Evolutionary conservation across 2,888 invertebrate species (phyloP).

Genomic region (Archips crataeganus): DNA sequence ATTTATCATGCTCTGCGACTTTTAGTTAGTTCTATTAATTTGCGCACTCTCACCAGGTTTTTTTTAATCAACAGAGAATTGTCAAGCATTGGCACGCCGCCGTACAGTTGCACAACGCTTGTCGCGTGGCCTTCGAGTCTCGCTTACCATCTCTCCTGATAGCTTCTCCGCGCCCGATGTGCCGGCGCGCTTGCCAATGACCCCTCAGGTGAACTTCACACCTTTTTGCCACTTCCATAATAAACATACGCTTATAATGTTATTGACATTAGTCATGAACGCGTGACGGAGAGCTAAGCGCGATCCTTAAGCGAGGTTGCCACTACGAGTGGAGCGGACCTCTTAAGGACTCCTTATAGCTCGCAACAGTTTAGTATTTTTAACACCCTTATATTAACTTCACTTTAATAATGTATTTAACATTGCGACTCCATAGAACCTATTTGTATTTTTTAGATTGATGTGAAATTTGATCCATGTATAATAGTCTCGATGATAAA

Average conservation of each 20-base stretch:
- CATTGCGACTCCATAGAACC: too few species aligned
- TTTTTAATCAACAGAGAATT: conserved; percentile 42
- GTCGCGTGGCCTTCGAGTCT: conserved; percentile 41
- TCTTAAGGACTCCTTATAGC: not conserved
- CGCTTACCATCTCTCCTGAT: conserved; percentile 42
- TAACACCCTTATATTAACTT: too few species aligned
- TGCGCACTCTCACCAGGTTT: conserved; percentile 29
- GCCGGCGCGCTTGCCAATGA: conserved; percentile 42
- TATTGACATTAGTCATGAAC: conserved; percentile 11
- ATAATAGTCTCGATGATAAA: too few species aligned
- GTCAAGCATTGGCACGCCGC: conserved; percentile 41
- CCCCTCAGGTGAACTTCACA: conserved; percentile 42
- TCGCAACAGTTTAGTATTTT: not conserved
- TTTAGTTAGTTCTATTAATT: conserved; percentile 26
- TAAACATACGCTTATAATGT: conserved; percentile 19
- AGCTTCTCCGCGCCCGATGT: conserved; percentile 41
- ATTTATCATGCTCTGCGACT: conserved; percentile 27
- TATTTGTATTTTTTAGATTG: too few species aligned
- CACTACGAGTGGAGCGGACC: not conserved
- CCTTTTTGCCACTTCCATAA: conserved; percentile 34
- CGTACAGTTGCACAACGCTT: conserved; percentile 43
- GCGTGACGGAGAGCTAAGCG: not conserved
- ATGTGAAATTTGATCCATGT: too few species aligned
- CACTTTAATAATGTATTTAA: too few species aligned
- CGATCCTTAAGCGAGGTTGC: not conserved